Evolutionary conservation across 1,140 invertebrate genomes (phyloP).

Genomic region (Leguminivora glycinivorella): DNA sequence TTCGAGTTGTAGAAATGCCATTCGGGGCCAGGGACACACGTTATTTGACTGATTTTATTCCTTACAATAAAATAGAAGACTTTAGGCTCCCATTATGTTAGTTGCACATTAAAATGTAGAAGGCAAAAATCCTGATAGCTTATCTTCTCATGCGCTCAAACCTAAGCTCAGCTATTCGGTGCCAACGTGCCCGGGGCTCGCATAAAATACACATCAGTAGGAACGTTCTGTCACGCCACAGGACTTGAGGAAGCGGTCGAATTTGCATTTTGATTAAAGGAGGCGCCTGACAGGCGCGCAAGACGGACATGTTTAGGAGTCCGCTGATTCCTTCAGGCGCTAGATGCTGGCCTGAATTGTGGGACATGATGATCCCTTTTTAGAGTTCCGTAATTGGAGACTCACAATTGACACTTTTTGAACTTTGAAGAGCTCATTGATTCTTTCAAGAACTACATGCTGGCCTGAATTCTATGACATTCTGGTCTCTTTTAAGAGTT

Average conservation of each 20-base stretch:
- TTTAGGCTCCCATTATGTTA: background rate
- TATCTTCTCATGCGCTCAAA: background rate
- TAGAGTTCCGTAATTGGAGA: too few relatives aligned
- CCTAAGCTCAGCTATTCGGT: conserved; percentile 31
- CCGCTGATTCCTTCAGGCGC: conserved; percentile 8
- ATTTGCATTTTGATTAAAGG: conserved; percentile 71
- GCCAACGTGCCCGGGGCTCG: conserved; percentile 36
- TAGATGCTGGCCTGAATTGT: background rate
- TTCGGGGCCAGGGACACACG: too few relatives aligned
- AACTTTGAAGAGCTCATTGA: conserved; percentile 31
- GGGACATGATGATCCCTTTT: background rate
- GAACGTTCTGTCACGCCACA: conserved; percentile 61
- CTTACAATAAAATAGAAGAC: too few relatives aligned
- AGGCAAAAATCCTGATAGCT: background rate
- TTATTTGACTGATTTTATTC: too few relatives aligned
- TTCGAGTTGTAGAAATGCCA: too few relatives aligned
- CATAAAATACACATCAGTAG: conserved; percentile 54
- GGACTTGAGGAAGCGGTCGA: conserved; percentile 52
- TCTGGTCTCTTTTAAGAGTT: background rate
- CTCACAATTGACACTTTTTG: too few relatives aligned
- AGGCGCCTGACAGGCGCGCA: conserved; percentile 48
- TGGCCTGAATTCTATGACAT: background rate
- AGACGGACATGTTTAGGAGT: conserved; percentile 34
- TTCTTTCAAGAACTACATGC: background rate
- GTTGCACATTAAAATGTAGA: background rate